Base-by-base conservation (phyloP, 1,140 invertebrate species). In the Anthonomus grandis region DNA sequence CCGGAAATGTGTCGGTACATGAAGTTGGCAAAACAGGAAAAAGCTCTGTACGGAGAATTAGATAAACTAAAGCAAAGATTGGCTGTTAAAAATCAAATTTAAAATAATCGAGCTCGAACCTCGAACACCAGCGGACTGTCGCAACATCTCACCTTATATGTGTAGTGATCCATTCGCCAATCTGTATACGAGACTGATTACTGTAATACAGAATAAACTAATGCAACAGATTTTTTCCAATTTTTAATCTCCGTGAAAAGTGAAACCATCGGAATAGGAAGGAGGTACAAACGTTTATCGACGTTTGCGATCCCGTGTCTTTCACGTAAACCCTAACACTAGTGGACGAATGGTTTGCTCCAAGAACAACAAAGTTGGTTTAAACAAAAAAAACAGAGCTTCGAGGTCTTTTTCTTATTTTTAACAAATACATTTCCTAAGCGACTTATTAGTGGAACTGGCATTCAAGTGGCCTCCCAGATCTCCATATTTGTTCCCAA, bases 111-210 rank as follows among this genome's bases (percentile, higher is more conserved):
- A 21, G 8, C 9, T 44, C 23, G n/a, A n/a, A n/a, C n/a, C n/a
- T n/a, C n/a, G n/a, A n/a, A n/a, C n/a, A n/a, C n/a, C n/a, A 31
- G 6, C 6, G 27, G 6, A 31, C 6, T 8, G 27, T n/a, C 6
- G 78, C 21, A 76, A 77, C 21, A 79, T 83, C 48, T 59, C 83
- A 47, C 79, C 82, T 38, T 78, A 79, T 64, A 76, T 74, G 0
- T 81, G 80, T 57, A 77, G 80, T 56, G 74, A 74, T 41, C 70
- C 78, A 9, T 79, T 83, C 54, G 77, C 74, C 13, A 79, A 79
- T 80, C 77, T 4, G 77, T 82, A 63, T 83, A 83, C 60, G 77
- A 82, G 69, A 76, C 75, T 0, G 81, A 81, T 42, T 83, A 75
- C 57, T 62, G 3, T 54, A 68, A 13, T 78, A 78, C 44, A 71